Percentiles rank a stretch among this genome's conserved stretches.
These are phyloP conservation scores for Ailuropoda melanoleuca DNA, from an alignment of 2,113 vertebrate species.

Conservation along the genomic window DNA sequence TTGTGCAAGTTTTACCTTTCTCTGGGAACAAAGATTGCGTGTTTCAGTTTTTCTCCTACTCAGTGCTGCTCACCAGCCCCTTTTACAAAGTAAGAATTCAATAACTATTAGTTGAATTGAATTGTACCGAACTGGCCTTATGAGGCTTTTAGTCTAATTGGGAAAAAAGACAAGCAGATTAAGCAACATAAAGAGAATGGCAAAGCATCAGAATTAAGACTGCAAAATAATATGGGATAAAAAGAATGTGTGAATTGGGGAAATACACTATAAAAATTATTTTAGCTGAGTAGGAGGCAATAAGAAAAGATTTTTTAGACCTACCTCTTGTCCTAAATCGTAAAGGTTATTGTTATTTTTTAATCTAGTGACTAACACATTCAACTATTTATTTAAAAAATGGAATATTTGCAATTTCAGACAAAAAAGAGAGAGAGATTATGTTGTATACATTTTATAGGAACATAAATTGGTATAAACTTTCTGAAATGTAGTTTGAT, in stretches of 20 bases:
- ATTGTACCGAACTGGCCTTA: not conserved
- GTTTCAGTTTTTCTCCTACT: not conserved
- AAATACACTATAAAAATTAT: not conserved
- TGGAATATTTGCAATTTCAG: not conserved
- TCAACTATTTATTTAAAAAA: not conserved
- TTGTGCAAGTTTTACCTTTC: not conserved
- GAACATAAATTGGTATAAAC: not conserved
- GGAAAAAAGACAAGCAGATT: not conserved
- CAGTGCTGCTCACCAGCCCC: not conserved
- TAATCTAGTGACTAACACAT: not conserved
- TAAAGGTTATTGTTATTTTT: not conserved
- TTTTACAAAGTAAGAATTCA: not conserved
- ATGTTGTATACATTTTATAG: not conserved
- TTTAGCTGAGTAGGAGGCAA: not conserved
- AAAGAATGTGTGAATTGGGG: not conserved
- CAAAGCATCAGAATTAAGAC: not conserved
- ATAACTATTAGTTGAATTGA: slow-evolving; percentile 25
- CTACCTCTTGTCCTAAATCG: not conserved
- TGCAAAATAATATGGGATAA: not conserved
- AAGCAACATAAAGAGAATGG: not conserved
- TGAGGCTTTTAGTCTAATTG: slow-evolving; percentile 39
- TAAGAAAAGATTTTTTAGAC: not conserved
- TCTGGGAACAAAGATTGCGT: not conserved
- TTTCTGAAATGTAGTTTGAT: not conserved
- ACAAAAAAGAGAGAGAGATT: not conserved